Conservation (phyloP, 1,140 invertebrate species). For the Anagrus nilaparvatae region DNA sequence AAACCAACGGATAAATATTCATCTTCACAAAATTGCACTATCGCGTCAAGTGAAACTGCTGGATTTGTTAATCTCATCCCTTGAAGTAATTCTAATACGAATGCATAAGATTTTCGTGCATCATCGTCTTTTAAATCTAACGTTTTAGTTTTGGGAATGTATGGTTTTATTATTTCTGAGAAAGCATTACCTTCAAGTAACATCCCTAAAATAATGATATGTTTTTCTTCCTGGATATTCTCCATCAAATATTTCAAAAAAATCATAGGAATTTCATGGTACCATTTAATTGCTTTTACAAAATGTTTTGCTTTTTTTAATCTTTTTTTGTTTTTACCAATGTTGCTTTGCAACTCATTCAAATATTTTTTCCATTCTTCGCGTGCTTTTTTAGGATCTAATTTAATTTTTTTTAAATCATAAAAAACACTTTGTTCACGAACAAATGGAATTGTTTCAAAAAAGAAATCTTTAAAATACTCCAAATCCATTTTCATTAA, state of each 20-base stretch:
- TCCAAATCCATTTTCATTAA: no score
- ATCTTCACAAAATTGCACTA: constrained; percentile 1
- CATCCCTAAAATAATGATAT: constrained; percentile 2
- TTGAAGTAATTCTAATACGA: background rate
- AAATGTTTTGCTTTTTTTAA: background rate
- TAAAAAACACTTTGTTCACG: no score
- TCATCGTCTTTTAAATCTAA: background rate
- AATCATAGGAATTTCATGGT: constrained; percentile 3
- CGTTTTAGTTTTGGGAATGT: background rate
- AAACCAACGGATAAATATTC: constrained; percentile 1
- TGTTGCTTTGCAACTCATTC: background rate
- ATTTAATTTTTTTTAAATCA: no score
- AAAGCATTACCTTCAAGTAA: constrained; percentile 7
- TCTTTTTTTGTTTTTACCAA: background rate
- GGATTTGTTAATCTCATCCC: constrained; percentile 8
- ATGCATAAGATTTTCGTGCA: background rate
- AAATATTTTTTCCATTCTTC: background rate
- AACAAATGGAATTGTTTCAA: no score
- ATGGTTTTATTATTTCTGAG: background rate
- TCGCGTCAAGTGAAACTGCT: background rate
- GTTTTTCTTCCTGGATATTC: background rate
- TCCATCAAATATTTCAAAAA: background rate
- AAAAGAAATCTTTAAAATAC: no score
- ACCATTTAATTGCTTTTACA: background rate
- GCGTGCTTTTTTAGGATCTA: background rate